A percentile compares a stretch with the other conserved stretches of the same genome.
These are phyloP conservation scores for Leptinotarsa undecemlineata DNA, from an alignment of 1,140 invertebrate species.

Conservation along the genomic window DNA sequence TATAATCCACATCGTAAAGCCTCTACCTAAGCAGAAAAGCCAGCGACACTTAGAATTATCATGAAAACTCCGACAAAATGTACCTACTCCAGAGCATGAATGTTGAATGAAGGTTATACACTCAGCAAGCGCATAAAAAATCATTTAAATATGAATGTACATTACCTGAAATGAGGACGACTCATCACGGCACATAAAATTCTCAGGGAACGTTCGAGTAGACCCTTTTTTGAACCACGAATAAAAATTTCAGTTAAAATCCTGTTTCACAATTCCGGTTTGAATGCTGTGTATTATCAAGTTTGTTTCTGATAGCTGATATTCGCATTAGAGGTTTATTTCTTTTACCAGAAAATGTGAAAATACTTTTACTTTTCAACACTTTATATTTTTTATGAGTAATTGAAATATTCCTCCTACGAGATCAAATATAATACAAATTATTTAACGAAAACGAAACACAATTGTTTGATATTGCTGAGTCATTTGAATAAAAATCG, in stretches of 20 bases:
- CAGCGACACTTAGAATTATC: background rate
- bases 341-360: background rate
- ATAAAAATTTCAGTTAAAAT: background rate
- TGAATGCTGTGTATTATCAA: background rate
- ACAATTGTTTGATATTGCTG: too few relatives aligned
- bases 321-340: background rate
- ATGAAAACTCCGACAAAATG: background rate
- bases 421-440: too few relatives aligned
- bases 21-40: background rate
- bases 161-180: background rate
- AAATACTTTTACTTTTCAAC: background rate
- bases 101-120: background rate
- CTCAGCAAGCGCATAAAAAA: background rate
- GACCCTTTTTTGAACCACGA: background rate
- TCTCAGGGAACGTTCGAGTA: background rate
- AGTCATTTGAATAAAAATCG: too few relatives aligned
- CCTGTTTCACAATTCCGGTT: background rate
- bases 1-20: background rate
- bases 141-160: background rate
- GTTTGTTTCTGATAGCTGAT: background rate
- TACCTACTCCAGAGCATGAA: background rate
- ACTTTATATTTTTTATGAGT: too few relatives aligned
- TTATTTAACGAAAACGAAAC: too few relatives aligned
- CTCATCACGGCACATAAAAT: background rate
- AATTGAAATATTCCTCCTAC: too few relatives aligned